Evolutionary conservation across 2,113 vertebrate genomes (phyloP).

Genomic region (Enhydra lutris): DNA sequence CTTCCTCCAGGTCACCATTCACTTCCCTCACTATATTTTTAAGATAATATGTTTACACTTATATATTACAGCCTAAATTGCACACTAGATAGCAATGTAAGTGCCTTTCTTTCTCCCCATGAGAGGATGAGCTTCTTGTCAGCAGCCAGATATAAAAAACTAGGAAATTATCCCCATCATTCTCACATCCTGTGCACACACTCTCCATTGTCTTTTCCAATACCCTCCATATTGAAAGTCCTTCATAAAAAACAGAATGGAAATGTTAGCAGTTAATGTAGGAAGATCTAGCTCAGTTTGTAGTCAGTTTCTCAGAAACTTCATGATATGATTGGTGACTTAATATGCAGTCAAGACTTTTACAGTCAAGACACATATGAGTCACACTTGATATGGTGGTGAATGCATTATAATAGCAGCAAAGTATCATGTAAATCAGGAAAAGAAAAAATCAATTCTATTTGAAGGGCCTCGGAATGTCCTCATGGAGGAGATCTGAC

Average conservation of each 20-base stretch:
- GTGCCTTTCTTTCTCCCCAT: not conserved
- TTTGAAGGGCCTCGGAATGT: not conserved
- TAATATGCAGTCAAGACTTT: not conserved
- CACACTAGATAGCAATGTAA: not conserved
- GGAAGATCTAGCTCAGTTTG: not conserved
- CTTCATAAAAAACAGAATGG: not conserved
- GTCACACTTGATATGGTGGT: not conserved
- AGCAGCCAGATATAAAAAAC: not conserved
- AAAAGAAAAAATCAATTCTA: not conserved
- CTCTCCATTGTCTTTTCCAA: too few relatives aligned
- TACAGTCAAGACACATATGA: not conserved
- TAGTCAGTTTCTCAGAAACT: not conserved
- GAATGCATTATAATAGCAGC: not conserved
- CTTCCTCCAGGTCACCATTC: not conserved
- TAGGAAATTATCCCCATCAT: not conserved
- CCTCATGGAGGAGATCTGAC: not conserved
- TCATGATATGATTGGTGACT: not conserved
- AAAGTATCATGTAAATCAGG: not conserved
- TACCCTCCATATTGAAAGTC: not conserved
- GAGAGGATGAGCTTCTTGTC: not conserved
- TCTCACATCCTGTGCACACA: not conserved
- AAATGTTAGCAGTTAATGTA: not conserved
- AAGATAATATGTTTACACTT: not conserved
- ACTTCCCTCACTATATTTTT: not conserved
- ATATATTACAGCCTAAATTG: not conserved